Evolutionary conservation across 2,888 invertebrate species (phyloP), one percentile per base, ranked within the genome.

Genomic region (Leptinotarsa haldemani): DNA sequence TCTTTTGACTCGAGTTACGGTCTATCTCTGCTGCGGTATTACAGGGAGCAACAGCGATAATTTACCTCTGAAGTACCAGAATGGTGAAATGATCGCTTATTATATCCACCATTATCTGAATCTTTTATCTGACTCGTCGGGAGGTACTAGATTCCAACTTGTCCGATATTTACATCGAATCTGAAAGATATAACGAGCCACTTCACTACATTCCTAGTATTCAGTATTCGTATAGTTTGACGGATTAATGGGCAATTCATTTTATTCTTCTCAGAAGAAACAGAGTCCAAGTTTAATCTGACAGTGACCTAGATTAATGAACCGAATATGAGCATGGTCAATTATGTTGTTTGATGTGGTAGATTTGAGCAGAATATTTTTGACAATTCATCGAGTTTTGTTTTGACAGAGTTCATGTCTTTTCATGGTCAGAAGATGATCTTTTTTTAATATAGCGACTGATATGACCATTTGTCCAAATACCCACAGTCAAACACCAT

Each of bases 11-110:
- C 50, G 65, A 71, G 71, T 47, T 71, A 71, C 65, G 71, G 64
- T 71, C 71, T 71, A 71, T 71, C 71, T 71, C 25, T 66, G 56
- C 30, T 71, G 53, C 53, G 65, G 48, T 71, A 66, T 71, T 71
- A 65, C 53, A 65, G 58, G 61, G 61, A 61, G 61, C 61, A 30
- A 40, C 61, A 61, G 30, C 30, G 40, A 61, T 61, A 40, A 61
- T 61, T 61, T 61, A 40, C n/a, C 40, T 61, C n/a, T 61, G 61
- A 61, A n/a, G 61, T 12, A 40, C n/a, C 40, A n/a, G 5, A 40
- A 40, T 61, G 61, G n/a, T 61, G 61, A 61, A 61, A 61, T 61
- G 40, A 61, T n/a, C 40, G 61, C n/a, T 61, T 40, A 61, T 61
- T 61, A 9, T 61, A 61, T 40, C 16, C 40, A 40, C 61, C 40